Evolutionary conservation across 2,888 invertebrate genomes (phyloP).

Genomic region (Xylota sylvarum): DNA sequence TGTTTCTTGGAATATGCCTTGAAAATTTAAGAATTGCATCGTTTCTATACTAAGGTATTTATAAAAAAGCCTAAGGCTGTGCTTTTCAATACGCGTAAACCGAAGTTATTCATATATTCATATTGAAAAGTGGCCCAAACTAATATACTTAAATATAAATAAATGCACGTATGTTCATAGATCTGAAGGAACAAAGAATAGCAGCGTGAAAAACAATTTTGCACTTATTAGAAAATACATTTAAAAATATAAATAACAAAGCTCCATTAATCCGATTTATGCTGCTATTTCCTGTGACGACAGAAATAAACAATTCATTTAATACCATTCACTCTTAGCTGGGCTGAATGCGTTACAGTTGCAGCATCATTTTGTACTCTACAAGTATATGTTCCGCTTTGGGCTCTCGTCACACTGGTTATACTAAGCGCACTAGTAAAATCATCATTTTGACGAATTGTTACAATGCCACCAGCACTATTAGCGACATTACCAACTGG

Average conservation of each 20-base stretch:
- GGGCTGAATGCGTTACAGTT: slow-evolving; percentile 87
- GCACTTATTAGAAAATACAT: not conserved
- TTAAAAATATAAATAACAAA: not conserved
- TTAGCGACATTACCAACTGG: slow-evolving; percentile 82
- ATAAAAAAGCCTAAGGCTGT: no score
- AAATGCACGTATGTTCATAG: not conserved
- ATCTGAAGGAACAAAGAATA: not conserved
- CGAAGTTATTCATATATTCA: no score
- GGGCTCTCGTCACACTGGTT: slow-evolving; percentile 86
- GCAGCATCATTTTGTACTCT: slow-evolving; percentile 87
- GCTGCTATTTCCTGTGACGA: slow-evolving; percentile 7
- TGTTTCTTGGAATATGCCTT: not conserved
- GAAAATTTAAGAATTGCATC: not conserved
- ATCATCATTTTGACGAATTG: slow-evolving; percentile 87
- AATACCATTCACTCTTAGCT: slow-evolving; percentile 87
- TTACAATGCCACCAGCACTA: slow-evolving; percentile 85
- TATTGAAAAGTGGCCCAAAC: no score
- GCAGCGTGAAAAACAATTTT: not conserved
- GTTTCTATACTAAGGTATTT: no score
- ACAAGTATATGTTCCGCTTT: slow-evolving; percentile 87
- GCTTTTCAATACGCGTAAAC: no score
- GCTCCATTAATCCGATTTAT: not conserved
- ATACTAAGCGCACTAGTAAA: slow-evolving; percentile 87
- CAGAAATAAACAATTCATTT: not conserved
- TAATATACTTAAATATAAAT: no score